phyloP scores from a whole-genome alignment of 2,113 vertebrate species.

The Octodon degus region DNA sequence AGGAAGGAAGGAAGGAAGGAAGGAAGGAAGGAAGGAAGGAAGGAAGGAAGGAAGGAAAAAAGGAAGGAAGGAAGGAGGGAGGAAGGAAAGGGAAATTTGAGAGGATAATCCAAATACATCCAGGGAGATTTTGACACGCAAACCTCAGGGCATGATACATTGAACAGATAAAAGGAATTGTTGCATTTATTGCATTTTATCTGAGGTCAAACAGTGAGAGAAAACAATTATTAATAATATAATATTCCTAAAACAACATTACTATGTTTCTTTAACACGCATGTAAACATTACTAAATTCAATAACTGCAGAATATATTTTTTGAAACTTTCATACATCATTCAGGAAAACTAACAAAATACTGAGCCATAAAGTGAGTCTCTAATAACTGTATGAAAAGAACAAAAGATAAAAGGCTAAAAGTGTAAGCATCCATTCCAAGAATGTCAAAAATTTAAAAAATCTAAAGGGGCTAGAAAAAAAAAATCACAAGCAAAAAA shows the following conservation, averaged over 20 bases:
- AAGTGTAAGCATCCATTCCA: background rate
- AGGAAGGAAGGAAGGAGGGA: background rate
- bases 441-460: background rate
- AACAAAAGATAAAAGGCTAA: background rate
- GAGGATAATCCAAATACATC: background rate
- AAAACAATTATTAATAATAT: slow-evolving; percentile 25
- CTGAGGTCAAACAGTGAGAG: background rate
- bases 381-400: background rate
- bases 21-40: no score
- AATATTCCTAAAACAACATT: background rate
- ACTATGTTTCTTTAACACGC: background rate
- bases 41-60: background rate
- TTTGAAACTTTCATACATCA: background rate
- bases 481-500: background rate
- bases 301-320: background rate
- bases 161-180: background rate
- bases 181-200: background rate
- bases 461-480: background rate
- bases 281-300: slow-evolving; percentile 30
- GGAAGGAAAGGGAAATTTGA: background rate
- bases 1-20: background rate
- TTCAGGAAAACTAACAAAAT: slow-evolving; percentile 14
- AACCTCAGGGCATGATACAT: background rate
- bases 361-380: background rate
- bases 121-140: background rate